Base-by-base conservation (phyloP, 2,113 vertebrate species). In the Colinus virginianus region DNA sequence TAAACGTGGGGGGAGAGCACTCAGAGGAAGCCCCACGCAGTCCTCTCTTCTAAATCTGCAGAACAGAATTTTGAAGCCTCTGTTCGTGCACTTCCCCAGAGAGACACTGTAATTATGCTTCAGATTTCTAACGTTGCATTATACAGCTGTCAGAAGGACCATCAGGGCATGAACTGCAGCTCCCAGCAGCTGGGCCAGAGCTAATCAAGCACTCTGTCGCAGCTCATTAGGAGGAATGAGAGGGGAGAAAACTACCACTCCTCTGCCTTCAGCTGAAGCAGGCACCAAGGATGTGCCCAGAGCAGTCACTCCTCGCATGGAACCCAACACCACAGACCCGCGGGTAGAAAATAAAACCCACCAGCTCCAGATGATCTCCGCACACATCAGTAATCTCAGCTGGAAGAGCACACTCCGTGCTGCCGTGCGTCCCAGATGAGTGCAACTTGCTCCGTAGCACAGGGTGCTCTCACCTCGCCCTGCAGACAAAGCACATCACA, bases 311-410 rank as follows among this genome's bases (percentile, higher is more conserved):
- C 51, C 59, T 43, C 36, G 6, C 17, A 0, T 2, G 11, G 38
- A 51, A 51, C 14, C 69, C 48, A 30, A 4, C 30, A 3, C 10
- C 0, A 0, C 8, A 0, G 3, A 5, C 59, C 59, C 4, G 55
- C 42, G 13, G 40, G 43, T 6, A 66, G 64, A 66, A 79, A 66
- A 51, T 20, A 23, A 83, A 55, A 80, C 11, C 20, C 7, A 19
- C 19, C 21, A 36, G 15, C 25, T 43, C 12, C 11, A 51, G 30
- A 15, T 13, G 2, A 4, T 1, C 22, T 18, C 49, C 69, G 36
- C 82, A 17, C 45, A 13, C 69, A 32, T 2, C 28, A 6, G 13
- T 6, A 4, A 26, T 9, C 25, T 40, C 53, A 16, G 18, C 5
- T 18, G 19, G 51, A 58, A 82, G 30, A 32, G 13, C 40, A 17